Evolutionary conservation across 2,888 invertebrate species (phyloP), one percentile per base, ranked within the genome.

Genomic region (Aradus depressus): DNA sequence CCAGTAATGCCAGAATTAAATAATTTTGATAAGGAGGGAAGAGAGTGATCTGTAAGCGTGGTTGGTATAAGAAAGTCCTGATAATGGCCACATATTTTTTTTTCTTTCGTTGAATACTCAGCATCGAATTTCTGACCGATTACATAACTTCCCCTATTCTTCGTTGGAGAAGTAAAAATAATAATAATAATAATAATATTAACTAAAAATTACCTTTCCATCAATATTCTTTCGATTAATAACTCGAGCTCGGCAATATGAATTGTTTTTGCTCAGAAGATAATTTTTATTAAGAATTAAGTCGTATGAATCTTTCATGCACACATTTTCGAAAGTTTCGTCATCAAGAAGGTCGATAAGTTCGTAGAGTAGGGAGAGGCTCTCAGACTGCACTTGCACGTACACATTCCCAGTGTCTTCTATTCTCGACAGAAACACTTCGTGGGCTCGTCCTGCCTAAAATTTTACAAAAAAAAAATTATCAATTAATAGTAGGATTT

Each of bases 321-420:
- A 28, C 16, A 26, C 25, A 21, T 42, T 37, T 2, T 47, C 47
- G 38, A 26, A 47, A 10, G 12, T 26, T 6, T 23, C 31, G 8
- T 47, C 47, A 26, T 47, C 47, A 26, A 47, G 18, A 22, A 35
- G 26, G 5, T 47, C 47, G 23, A 47, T 34, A 18, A 35, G 38
- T 12, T 38, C 25, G 2, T 35, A 21, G 4, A 47, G 38, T 25
- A 47, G 21, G 19, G 3, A 14, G 12, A 34, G 4, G 3, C 26
- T 37, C 28, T 47, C 37, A 37, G 10, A 18, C 5, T 26, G 3
- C 2, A 47, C 22, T 14, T 47, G 47, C 25, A 47, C 19, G 23
- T 18, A 47, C 8, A 47, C 37, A 31, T 6, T 10, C 5, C 47
- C 47, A 19, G 18, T 14, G 6, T 25, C 21, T 10, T 37, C 28